These are phyloP conservation scores for Sigmodon hispidus DNA, from an alignment of 2,113 vertebrate genomes.

Conservation along the genomic window DNA sequence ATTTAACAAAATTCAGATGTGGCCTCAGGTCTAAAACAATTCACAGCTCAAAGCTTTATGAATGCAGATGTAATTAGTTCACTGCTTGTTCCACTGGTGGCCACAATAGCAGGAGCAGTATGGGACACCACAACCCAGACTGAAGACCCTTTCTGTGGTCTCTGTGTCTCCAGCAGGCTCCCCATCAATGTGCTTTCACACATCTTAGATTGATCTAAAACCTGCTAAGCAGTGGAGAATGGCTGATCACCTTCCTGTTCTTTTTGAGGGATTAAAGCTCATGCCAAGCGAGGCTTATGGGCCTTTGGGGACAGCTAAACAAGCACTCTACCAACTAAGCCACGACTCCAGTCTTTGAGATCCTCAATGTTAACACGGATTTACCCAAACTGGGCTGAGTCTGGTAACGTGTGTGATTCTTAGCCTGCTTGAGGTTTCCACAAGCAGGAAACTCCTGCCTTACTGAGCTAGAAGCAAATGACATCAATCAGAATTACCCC, in stretches of 20 bases:
- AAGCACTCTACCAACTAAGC: neutral
- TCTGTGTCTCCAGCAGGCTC: neutral
- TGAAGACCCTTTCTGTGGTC: neutral
- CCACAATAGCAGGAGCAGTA: neutral
- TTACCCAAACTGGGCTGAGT: neutral
- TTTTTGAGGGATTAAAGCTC: neutral
- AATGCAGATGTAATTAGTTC: neutral
- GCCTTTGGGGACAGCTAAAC: neutral
- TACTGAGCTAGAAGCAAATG: neutral
- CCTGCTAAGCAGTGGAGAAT: no score
- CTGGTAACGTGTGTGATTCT: neutral
- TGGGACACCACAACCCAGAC: neutral
- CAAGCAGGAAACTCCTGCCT: no score
- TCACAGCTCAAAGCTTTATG: neutral
- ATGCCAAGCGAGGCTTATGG: neutral
- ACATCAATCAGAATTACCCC: neutral
- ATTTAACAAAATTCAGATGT: neutral
- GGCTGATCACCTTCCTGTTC: neutral
- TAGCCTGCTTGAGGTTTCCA: fast-evolving
- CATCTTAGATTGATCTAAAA: neutral
- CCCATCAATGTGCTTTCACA: neutral
- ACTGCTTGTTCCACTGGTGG: neutral
- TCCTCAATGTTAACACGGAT: neutral
- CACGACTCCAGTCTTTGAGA: neutral
- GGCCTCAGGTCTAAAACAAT: neutral